Evolutionary conservation across 2,888 invertebrate species (phyloP).

Genomic region (Stenodema calcarata): DNA sequence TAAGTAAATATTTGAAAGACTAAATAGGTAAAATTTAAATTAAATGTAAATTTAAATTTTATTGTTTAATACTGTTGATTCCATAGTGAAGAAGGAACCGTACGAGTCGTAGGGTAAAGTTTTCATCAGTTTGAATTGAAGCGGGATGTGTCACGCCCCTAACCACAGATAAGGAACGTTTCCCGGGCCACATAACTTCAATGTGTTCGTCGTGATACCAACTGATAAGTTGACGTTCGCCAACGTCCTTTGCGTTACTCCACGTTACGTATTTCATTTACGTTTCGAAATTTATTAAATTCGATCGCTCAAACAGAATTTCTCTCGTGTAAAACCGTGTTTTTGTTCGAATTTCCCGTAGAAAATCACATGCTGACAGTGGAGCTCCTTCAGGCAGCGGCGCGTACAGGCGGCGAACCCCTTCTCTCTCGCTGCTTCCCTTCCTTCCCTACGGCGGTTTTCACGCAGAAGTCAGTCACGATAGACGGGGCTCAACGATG

Average conservation of each 20-base stretch:
- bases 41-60: no score
- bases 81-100: no score
- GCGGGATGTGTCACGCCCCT: neutral
- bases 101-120: no score
- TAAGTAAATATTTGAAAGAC: no score
- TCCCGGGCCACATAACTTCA: neutral
- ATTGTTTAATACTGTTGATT: no score
- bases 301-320: neutral
- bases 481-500: constrained; percentile 48
- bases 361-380: constrained; percentile 32
- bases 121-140: neutral
- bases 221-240: neutral
- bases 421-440: constrained; percentile 19
- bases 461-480: neutral
- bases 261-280: neutral
- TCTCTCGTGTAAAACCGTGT: neutral
- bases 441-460: constrained; percentile 18
- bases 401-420: constrained; percentile 26
- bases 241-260: neutral
- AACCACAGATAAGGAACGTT: neutral
- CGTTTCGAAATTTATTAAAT: neutral
- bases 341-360: neutral
- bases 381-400: constrained; percentile 42
- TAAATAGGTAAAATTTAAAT: no score
- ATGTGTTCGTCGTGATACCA: neutral